phyloP scores from a whole-genome alignment of 2,113 vertebrate species.

The Litocranius walleri region DNA sequence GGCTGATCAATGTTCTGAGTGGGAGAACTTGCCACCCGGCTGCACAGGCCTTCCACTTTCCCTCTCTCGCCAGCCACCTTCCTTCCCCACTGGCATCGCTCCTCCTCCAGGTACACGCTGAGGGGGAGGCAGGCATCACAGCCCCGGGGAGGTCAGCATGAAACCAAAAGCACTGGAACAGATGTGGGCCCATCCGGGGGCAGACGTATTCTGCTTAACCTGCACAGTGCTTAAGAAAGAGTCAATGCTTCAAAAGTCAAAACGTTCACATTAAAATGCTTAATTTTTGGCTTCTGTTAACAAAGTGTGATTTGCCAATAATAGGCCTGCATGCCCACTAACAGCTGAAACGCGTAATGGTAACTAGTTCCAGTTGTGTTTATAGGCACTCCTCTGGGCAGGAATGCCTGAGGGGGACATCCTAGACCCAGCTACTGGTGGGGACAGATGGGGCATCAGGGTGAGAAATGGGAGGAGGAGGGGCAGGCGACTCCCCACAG shows the following conservation, averaged over 20 bases:
- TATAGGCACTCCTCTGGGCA: not conserved
- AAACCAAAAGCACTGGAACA: not conserved
- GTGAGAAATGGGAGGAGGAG: not conserved
- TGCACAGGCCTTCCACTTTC: not conserved
- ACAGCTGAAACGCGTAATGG: not conserved
- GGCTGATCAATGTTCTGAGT: conserved; percentile 55
- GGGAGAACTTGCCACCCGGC: conserved; percentile 39
- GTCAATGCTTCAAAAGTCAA: not conserved
- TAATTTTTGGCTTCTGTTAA: not conserved
- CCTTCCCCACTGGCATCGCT: not conserved
- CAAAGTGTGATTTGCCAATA: not conserved
- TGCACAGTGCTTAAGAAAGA: not conserved
- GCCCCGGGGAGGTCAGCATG: not conserved
- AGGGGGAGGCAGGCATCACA: not conserved
- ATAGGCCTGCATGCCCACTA: too few species aligned
- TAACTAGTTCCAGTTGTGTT: not conserved
- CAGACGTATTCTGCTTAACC: not conserved
- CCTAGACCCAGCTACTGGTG: not conserved
- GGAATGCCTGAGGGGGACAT: not conserved
- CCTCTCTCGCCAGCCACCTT: not conserved
- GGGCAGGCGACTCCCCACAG: not conserved
- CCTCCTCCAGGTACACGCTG: not conserved
- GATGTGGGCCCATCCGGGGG: not conserved
- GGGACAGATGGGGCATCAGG: not conserved
- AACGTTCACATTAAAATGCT: not conserved